Percentiles rank a stretch among this genome's conserved stretches.
These are phyloP conservation scores for Tachystola acroxantha DNA, from an alignment of 2,888 invertebrate genomes.

Conservation along the genomic window DNA sequence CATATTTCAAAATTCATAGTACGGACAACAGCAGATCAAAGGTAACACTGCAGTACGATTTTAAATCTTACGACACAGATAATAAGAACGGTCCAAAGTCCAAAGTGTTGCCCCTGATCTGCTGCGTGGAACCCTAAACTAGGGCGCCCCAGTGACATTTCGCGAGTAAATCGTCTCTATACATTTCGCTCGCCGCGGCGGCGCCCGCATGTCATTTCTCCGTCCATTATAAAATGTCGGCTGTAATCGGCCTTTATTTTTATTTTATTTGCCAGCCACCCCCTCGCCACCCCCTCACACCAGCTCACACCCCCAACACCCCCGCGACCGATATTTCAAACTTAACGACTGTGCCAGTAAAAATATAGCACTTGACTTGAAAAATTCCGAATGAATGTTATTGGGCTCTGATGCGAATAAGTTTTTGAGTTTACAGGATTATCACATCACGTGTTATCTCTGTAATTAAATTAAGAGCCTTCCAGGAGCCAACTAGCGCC, in stretches of 20 bases:
- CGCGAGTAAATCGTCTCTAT: slow-evolving; percentile 24
- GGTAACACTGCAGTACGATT: too few relatives aligned
- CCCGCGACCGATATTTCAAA: slow-evolving; percentile 51
- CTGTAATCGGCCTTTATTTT: slow-evolving; percentile 74
- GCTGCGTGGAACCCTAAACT: slow-evolving; percentile 1
- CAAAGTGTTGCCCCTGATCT: too few relatives aligned
- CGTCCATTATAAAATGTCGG: slow-evolving; percentile 76
- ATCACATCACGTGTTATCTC: too few relatives aligned
- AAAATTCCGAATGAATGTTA: slow-evolving; percentile 57
- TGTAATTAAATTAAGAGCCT: too few relatives aligned
- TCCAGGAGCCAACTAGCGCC: too few relatives aligned
- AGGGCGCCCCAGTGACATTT: slow-evolving; percentile 26
- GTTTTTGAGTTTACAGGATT: too few relatives aligned
- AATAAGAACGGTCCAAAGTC: too few relatives aligned
- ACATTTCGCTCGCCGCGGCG: slow-evolving; percentile 24
- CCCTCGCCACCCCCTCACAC: slow-evolving; percentile 19
- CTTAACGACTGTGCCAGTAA: slow-evolving; percentile 69
- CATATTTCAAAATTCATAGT: too few relatives aligned
- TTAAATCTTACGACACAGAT: too few relatives aligned
- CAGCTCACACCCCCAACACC: slow-evolving; percentile 16
- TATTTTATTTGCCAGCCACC: slow-evolving; percentile 70
- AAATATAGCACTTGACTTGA: slow-evolving; percentile 67
- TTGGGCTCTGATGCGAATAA: not conserved
- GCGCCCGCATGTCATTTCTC: slow-evolving; percentile 75
- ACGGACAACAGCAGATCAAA: too few relatives aligned